Conservation (phyloP, 2,113 vertebrate species). For the Picathartes gymnocephalus region DNA sequence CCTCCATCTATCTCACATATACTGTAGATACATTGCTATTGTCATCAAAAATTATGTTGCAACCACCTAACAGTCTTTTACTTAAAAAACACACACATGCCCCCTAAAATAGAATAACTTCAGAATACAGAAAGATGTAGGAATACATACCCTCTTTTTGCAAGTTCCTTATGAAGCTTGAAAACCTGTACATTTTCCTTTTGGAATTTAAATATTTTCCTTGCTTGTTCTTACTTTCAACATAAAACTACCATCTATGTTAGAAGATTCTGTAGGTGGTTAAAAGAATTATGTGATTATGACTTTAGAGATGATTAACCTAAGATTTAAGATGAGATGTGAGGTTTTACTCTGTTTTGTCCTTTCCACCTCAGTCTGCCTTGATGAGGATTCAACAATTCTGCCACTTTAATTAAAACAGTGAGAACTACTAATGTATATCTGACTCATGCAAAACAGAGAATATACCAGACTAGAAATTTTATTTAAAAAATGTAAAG, state of each 20-base stretch:
- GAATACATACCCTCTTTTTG: not conserved
- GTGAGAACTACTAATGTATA: slow-evolving; percentile 26
- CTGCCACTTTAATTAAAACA: slow-evolving; percentile 32
- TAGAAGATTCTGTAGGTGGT: not conserved
- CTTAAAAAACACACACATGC: not conserved
- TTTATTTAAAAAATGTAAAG: not conserved
- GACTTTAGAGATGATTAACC: not conserved
- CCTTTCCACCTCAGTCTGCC: not conserved
- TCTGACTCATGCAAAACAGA: slow-evolving; percentile 41
- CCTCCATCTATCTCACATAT: not conserved
- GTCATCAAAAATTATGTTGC: not conserved
- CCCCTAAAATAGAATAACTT: not conserved
- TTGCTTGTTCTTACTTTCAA: not conserved
- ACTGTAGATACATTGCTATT: not conserved
- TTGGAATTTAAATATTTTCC: not conserved
- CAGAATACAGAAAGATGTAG: not conserved
- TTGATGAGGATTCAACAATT: not conserved
- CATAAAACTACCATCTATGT: not conserved
- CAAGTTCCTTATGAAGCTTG: not conserved
- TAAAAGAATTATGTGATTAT: not conserved
- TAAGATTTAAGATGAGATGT: not conserved
- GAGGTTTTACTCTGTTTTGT: not conserved
- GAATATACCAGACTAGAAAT: slow-evolving; percentile 4
- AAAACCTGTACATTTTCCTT: not conserved
- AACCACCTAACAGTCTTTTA: not conserved